Percentiles rank a stretch among this genome's conserved stretches.
Evolutionary conservation across 1,140 invertebrate genomes (phyloP).

Genomic region (Popillia japonica): DNA sequence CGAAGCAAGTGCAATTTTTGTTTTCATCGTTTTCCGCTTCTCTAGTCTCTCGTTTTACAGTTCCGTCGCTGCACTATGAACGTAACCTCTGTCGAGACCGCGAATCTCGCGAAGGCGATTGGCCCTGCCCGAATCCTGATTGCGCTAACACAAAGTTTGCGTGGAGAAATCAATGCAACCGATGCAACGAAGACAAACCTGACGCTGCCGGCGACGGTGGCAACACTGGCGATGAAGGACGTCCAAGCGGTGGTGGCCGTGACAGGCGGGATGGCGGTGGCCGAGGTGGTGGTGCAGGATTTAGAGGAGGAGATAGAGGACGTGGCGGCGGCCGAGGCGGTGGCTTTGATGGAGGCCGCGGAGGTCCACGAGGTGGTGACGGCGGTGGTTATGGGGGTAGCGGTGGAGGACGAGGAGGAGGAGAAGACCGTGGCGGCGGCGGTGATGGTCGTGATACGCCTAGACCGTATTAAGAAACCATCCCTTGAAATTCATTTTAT

Average conservation of each 20-base stretch:
- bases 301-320: constrained; percentile 56
- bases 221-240: constrained; percentile 55
- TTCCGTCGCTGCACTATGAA: too few species aligned
- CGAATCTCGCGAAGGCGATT: constrained; percentile 77
- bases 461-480: constrained; percentile 49
- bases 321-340: constrained; percentile 55
- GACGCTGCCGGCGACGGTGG: constrained; percentile 66
- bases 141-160: constrained; percentile 95
- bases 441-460: constrained; percentile 46
- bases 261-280: constrained; percentile 59
- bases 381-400: constrained; percentile 61
- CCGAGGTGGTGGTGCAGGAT: constrained; percentile 56
- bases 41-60: too few species aligned
- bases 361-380: constrained; percentile 55
- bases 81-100: constrained; percentile 59
- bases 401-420: constrained; percentile 51
- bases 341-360: constrained; percentile 50
- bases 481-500: constrained; percentile 22
- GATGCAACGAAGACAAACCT: constrained; percentile 80
- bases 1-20: too few species aligned
- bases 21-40: too few species aligned
- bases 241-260: constrained; percentile 53
- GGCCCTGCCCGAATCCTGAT: constrained; percentile 84
- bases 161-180: constrained; percentile 93
- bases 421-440: constrained; percentile 53